Evolutionary conservation across 2,888 invertebrate species (phyloP).

Genomic region (Eristalis intricaria): DNA sequence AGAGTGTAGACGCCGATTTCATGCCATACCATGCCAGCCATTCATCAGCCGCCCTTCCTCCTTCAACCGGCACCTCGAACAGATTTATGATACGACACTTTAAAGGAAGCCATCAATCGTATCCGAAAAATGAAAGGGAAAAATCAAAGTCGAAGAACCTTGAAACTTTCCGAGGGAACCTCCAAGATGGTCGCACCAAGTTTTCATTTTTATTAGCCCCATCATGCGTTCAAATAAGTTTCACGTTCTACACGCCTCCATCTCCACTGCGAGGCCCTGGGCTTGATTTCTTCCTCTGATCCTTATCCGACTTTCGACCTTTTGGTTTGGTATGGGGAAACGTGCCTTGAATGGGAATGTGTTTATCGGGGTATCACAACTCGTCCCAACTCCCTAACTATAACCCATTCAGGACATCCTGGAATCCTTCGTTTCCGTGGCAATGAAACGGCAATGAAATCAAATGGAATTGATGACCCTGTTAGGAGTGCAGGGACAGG

Average conservation of each 20-base stretch:
- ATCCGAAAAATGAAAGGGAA: background rate
- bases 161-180: background rate
- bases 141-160: background rate
- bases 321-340: background rate
- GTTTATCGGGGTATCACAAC: background rate
- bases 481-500: background rate
- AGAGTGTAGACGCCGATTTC: no score
- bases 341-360: background rate
- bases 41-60: background rate
- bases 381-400: background rate
- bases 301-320: background rate
- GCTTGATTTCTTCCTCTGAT: background rate
- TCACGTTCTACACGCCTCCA: background rate
- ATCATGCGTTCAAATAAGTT: background rate
- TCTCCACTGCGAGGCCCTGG: background rate
- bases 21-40: no score
- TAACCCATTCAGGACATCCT: no score
- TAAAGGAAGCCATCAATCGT: background rate
- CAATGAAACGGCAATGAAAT: background rate
- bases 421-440: background rate
- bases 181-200: no score
- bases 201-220: background rate
- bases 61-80: background rate
- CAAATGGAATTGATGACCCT: background rate
- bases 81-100: background rate